Evolutionary conservation across 2,113 vertebrate species (phyloP), one percentile per base, ranked within the genome.

Genomic region (Abramis brama): DNA sequence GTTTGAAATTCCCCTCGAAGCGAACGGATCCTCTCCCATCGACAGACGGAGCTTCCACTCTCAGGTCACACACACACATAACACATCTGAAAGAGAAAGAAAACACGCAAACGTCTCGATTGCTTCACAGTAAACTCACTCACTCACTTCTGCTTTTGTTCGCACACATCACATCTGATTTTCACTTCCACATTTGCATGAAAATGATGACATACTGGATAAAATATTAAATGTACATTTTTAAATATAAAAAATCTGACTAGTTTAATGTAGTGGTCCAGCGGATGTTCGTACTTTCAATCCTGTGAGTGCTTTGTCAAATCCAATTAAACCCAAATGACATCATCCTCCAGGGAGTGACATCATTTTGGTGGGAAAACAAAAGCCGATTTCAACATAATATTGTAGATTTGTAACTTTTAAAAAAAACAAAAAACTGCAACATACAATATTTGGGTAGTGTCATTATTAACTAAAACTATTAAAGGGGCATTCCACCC

Each of bases 1-100:
- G 36, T 76, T 15, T 43, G 23, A 74, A 83, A 83, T 74, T 57
- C 82, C 82, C 82, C 82, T 74, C 23, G 43, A 86, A 75, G n/a
- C 27, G 25, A 50, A 86, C 15, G 10, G 43, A 1, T 81, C 39
- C 6, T 66, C 73, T n/a, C 39, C 47, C 19, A 27, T 71, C 36
- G 5, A 43, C 68, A 23, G 19, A 71, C 52, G 1, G 15, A 19
- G 52, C 52, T 71, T 71, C 33, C 47, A 76, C 45, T 30, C 47
- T 52, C 45, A 33, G 59, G 25, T 19, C 64, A 36, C 13, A 74
- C 71, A 75, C 21, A 75, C 6, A 25, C n/a, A 30, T 47, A 45
- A 15, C 23, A 3, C 43, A 50, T 25, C 23, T 27, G 43, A 75
- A 75, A 75, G 71, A 75, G 71, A 75, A 75, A 75, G 71, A 4